A percentile compares a stretch with the other conserved stretches of the same genome.
These are phyloP conservation scores for Esox masquinongy DNA, from an alignment of 2,797 vertebrate species.

Conservation along the genomic window DNA sequence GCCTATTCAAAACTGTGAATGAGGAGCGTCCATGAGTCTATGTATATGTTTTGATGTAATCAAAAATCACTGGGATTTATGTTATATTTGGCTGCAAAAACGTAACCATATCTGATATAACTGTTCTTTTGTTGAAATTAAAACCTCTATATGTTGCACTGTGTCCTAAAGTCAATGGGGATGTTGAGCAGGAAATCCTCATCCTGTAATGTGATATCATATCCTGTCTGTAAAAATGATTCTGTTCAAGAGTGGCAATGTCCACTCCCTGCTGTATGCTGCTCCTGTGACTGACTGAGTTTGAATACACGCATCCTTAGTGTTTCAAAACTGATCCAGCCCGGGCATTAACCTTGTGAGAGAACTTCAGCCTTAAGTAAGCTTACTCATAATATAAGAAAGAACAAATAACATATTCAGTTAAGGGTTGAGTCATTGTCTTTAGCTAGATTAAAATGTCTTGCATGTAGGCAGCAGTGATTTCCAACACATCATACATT, in stretches of 20 bases:
- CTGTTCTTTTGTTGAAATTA: conserved; percentile 80
- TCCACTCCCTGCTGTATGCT: not conserved
- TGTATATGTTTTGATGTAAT: conserved; percentile 80
- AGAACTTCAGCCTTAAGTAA: not conserved
- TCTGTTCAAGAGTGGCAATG: not conserved
- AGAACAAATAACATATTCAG: not conserved
- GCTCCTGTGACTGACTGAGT: not conserved
- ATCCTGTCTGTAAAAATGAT: conserved; percentile 50
- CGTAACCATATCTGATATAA: conserved; percentile 76
- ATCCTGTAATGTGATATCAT: conserved; percentile 61
- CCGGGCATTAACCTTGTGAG: not conserved
- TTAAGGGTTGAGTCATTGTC: not conserved
- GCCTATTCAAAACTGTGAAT: conserved; percentile 68
- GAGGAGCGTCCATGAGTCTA: conserved; percentile 71
- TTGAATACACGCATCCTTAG: not conserved
- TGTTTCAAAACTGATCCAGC: not conserved
- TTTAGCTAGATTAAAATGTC: not conserved
- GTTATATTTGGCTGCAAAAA: conserved; percentile 78
- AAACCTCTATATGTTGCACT: conserved; percentile 68
- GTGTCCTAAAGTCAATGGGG: conserved; percentile 36
- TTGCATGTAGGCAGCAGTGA: not conserved
- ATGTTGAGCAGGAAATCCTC: conserved; percentile 62
- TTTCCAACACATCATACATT: not conserved
- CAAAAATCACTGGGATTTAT: conserved; percentile 77
- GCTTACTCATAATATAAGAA: not conserved